A percentile compares a stretch with the other conserved stretches of the same genome.
These are phyloP conservation scores for Cuniculus paca DNA, from an alignment of 2,797 vertebrate genomes.

Conservation along the genomic window DNA sequence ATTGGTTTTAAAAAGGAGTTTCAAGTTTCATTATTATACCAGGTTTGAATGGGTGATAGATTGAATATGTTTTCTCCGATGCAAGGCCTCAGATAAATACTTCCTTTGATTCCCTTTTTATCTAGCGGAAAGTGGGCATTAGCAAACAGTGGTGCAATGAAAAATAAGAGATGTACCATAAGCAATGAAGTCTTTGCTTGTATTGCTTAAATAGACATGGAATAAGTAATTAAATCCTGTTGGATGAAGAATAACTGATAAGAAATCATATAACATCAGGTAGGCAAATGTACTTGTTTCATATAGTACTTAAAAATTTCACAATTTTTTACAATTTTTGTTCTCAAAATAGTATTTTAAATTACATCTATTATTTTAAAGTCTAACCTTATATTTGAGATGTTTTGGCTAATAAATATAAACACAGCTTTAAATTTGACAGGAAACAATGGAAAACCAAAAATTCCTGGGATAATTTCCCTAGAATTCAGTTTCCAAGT, in stretches of 20 bases:
- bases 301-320: neutral
- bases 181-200: neutral
- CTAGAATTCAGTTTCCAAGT: neutral
- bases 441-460: neutral
- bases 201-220: neutral
- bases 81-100: neutral
- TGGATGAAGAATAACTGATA: neutral
- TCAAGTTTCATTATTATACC: neutral
- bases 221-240: neutral
- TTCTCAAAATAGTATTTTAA: constrained; percentile 21
- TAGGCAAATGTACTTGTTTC: neutral
- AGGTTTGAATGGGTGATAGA: neutral
- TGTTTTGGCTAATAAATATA: neutral
- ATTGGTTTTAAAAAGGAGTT: neutral
- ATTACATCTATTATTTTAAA: neutral
- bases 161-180: neutral
- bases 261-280: neutral
- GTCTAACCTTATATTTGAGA: neutral
- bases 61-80: neutral
- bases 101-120: neutral
- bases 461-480: neutral
- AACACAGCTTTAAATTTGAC: neutral
- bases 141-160: neutral
- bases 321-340: neutral
- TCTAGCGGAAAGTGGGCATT: neutral